phyloP scores from a whole-genome alignment of 2,113 vertebrate species.

The Nothobranchius furzeri region DNA sequence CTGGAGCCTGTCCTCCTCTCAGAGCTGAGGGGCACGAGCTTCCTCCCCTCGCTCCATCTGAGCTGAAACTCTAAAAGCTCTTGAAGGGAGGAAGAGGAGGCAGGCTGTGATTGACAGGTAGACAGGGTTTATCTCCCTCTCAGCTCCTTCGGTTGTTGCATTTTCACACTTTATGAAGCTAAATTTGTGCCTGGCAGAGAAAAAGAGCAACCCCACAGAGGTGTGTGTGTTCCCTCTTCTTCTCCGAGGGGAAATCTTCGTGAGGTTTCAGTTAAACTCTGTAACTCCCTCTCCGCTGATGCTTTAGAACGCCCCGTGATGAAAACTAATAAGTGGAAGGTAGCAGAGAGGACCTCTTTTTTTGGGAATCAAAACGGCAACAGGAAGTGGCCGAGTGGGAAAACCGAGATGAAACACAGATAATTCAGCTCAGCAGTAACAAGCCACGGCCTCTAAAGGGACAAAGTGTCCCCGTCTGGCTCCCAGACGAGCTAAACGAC shows the following conservation, averaged over 20 bases:
- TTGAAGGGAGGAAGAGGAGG: slow-evolving; percentile 22
- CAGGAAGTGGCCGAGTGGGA: slow-evolving; percentile 10
- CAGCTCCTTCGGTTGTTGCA: slow-evolving; percentile 24
- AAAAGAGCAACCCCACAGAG: slow-evolving; percentile 6
- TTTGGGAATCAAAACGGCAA: slow-evolving; percentile 21
- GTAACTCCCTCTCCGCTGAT: slow-evolving; percentile 34
- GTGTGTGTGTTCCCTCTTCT: slow-evolving; percentile 36
- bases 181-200: slow-evolving; percentile 28
- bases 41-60: slow-evolving; percentile 13
- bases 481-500: not conserved
- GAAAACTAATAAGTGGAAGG: slow-evolving; percentile 57
- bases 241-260: slow-evolving; percentile 33
- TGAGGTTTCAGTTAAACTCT: slow-evolving; percentile 49
- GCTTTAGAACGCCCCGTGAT: slow-evolving; percentile 23
- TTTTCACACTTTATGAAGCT: slow-evolving; percentile 34
- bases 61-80: slow-evolving; percentile 10
- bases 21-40: slow-evolving; percentile 31
- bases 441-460: not conserved
- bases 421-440: slow-evolving; percentile 4
- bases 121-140: slow-evolving; percentile 28
- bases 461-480: not conserved
- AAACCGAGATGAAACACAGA: not conserved
- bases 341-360: slow-evolving; percentile 31
- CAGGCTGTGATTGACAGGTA: slow-evolving; percentile 39
- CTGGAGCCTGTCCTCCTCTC: slow-evolving; percentile 32